A percentile compares a stretch with the other conserved stretches of the same genome.
These are phyloP conservation scores for Melanotaenia pygmaea DNA, from an alignment of 2,797 vertebrate genomes.

Conservation along the genomic window DNA sequence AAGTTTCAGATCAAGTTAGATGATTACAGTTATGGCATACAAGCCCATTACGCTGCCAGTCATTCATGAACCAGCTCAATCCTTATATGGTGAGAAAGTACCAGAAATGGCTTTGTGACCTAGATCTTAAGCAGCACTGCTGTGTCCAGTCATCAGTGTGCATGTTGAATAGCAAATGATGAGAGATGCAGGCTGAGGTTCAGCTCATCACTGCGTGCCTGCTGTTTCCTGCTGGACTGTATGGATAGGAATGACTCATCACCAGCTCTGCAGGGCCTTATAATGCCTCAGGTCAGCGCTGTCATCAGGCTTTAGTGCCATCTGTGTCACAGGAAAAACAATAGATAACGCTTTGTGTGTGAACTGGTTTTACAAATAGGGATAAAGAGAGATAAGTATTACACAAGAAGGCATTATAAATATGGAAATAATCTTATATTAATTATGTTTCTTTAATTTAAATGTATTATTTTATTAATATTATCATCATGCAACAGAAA, in stretches of 20 bases:
- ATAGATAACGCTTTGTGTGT: conserved; percentile 24
- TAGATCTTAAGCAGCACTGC: conserved; percentile 30
- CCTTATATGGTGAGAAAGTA: conserved; percentile 12
- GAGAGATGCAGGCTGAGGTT: conserved; percentile 42
- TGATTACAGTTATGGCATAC: not conserved
- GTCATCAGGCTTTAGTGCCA: conserved; percentile 52
- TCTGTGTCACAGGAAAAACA: conserved; percentile 24
- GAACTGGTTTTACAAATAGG: not conserved
- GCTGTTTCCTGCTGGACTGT: conserved; percentile 49
- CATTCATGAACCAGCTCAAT: conserved; percentile 2
- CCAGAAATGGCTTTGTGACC: conserved; percentile 14
- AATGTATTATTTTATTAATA: not conserved
- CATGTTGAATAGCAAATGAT: conserved; percentile 55
- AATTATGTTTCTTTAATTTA: not conserved
- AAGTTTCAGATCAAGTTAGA: conserved; percentile 20
- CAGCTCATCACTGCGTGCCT: conserved; percentile 34
- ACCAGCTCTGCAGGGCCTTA: conserved; percentile 45
- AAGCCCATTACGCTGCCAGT: not conserved
- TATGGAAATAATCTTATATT: not conserved
- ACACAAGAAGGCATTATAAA: not conserved
- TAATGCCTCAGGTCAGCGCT: conserved; percentile 61
- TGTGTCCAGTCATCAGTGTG: conserved; percentile 43
- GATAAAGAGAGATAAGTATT: not conserved
- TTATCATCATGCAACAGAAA: not conserved
- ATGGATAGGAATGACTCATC: conserved; percentile 65